Conservation (phyloP, 1,140 invertebrate genomes). For the Delia radicum region DNA sequence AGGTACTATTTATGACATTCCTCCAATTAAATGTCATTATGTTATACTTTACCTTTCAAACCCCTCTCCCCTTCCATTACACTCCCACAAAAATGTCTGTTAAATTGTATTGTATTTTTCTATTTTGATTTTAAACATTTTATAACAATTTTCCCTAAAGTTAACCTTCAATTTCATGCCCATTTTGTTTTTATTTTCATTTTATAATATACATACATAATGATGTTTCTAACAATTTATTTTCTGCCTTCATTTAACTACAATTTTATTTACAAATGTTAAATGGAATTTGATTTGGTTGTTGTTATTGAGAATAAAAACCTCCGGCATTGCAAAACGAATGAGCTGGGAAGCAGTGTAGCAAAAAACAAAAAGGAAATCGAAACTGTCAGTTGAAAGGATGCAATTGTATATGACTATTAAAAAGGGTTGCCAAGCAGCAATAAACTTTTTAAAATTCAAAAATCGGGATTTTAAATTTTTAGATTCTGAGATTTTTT, state of each 20-base stretch:
- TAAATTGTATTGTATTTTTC: not conserved
- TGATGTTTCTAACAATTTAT: no score
- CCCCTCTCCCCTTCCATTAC: not conserved
- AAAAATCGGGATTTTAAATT: no score
- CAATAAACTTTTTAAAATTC: no score
- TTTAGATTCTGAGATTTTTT: no score
- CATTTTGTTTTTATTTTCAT: not conserved
- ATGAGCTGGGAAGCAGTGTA: not conserved
- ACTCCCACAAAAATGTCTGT: not conserved
- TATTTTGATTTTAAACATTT: not conserved
- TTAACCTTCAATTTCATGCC: not conserved
- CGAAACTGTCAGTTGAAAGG: constrained; percentile 11
- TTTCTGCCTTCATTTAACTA: not conserved
- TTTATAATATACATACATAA: no score
- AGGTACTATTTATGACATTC: not conserved
- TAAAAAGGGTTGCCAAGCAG: no score
- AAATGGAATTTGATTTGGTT: constrained; percentile 10
- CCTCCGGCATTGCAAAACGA: not conserved
- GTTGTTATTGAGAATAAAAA: not conserved
- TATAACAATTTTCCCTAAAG: not conserved
- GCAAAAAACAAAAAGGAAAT: not conserved
- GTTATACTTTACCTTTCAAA: not conserved
- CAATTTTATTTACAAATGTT: constrained; percentile 17
- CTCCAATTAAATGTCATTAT: not conserved
- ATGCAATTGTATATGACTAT: constrained; percentile 13